Percentiles rank a stretch among this genome's conserved stretches.
phyloP scores from a whole-genome alignment of 2,888 invertebrate genomes.

The Microdon myrmicae region DNA sequence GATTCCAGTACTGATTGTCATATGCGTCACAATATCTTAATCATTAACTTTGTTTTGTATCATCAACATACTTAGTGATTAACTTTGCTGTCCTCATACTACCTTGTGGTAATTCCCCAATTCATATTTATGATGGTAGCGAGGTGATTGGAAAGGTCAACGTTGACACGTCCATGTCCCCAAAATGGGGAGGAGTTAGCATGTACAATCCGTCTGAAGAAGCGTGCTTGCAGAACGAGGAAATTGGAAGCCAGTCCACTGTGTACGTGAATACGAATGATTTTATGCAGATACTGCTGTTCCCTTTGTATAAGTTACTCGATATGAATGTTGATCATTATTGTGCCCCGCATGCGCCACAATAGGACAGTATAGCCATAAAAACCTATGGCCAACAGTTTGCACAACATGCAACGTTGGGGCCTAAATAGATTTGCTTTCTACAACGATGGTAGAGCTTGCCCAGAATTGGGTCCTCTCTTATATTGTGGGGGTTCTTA shows the following conservation, averaged over 20 bases:
- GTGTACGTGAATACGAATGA: constrained; percentile 71
- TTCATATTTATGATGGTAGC: constrained; percentile 75
- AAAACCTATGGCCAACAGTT: too few species aligned
- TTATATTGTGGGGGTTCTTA: too few species aligned
- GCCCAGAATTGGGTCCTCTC: too few species aligned
- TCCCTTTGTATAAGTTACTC: constrained; percentile 79
- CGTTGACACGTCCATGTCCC: constrained; percentile 81
- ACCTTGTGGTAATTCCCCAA: constrained; percentile 77
- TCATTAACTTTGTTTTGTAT: too few species aligned
- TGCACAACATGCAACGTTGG: too few species aligned
- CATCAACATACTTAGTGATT: constrained; percentile 82
- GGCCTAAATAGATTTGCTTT: too few species aligned
- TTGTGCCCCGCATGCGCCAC: too few species aligned
- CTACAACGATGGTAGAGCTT: too few species aligned
- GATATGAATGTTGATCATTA: constrained; percentile 76
- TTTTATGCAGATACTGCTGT: constrained; percentile 81
- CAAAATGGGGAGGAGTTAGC: constrained; percentile 91
- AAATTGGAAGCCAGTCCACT: constrained; percentile 60
- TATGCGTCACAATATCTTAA: too few species aligned
- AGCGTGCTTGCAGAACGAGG: constrained; percentile 68
- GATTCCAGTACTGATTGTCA: too few species aligned
- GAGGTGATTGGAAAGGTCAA: constrained; percentile 64
- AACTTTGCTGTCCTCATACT: constrained; percentile 88
- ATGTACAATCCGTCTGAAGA: constrained; percentile 75
- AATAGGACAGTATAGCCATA: too few species aligned